phyloP scores from a whole-genome alignment of 2,888 invertebrate genomes.

The Dinocampus coccinellae region DNA sequence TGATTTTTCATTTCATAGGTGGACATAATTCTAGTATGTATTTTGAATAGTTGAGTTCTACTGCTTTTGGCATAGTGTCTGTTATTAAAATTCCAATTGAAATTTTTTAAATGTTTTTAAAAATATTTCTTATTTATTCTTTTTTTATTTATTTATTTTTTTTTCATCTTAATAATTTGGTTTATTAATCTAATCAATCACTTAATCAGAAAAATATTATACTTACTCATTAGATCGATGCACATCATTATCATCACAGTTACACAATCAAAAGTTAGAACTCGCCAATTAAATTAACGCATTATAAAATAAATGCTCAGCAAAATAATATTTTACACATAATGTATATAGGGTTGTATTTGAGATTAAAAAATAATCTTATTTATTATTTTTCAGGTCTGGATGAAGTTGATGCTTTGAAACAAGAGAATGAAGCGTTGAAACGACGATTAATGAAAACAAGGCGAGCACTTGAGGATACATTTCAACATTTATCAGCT shows the following conservation, averaged over 20 bases:
- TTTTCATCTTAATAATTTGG: not conserved
- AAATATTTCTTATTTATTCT: not conserved
- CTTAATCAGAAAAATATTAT: not conserved
- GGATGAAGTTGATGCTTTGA: conserved; percentile 70
- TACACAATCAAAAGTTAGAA: conserved; percentile 2
- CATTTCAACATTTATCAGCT: conserved; percentile 80
- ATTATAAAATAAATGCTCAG: not conserved
- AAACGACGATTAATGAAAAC: conserved; percentile 80
- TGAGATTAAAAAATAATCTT: not conserved
- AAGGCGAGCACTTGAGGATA: conserved; percentile 82
- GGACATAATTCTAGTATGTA: conserved; percentile 61
- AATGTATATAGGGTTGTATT: not conserved
- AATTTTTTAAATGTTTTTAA: not conserved
- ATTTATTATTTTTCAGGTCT: conserved; percentile 53
- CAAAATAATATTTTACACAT: conserved; percentile 11
- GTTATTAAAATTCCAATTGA: not conserved
- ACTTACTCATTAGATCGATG: not conserved
- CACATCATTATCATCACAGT: not conserved
- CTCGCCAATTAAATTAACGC: conserved; percentile 6
- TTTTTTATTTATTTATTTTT: not conserved
- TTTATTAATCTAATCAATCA: not conserved
- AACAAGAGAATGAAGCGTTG: conserved; percentile 79
- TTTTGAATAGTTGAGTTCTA: conserved; percentile 54
- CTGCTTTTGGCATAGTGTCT: conserved; percentile 48
- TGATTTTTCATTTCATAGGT: conserved; percentile 51